Base-by-base conservation (phyloP, 2,888 invertebrate species). In the Griposia aprilina region DNA sequence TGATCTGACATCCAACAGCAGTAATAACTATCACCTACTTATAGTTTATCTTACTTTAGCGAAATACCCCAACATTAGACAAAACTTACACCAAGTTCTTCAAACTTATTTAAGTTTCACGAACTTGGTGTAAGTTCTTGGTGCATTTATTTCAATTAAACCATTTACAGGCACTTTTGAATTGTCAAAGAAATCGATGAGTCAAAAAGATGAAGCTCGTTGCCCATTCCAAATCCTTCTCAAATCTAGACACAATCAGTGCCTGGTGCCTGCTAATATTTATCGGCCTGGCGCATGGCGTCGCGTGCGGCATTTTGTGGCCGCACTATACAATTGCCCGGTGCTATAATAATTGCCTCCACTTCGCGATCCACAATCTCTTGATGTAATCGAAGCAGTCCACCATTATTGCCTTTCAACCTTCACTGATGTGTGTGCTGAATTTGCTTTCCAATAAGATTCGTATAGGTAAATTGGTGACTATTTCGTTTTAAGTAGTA, bases 301-400 rank as follows among this genome's bases (percentile, higher is more conserved):
- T 84, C 76, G 80, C 84, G 86, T 84, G 87, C 52, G 62, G 73
- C 60, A 66, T 74, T 74, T 69, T 36, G 57, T 65, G 30, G 41
- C n/a, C 67, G 10, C 66, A 50, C 62, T 74, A 66, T 62, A 65
- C 50, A 68, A 70, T 59, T 30, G 50, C 63, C 48, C 4, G n/a
- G 55, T 30, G 59, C 62, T 71, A 13, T 15, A 78, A 76, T 73
- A 71, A 74, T 63, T 67, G 71, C 57, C 20, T 13, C 78, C 78
- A 77, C 75, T 71, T 66, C 45, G 15, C 52, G 50, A 76, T 74
- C 70, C 11, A 65, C 73, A 83, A 84, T 84, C 84, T 52, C 26
- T 30, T 57, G 60, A 76, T 83, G 52, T 74, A 68, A 71, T 83
- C 83, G 30, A 45, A 82, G 76, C 69, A 72, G 48, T 69, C 30